These are phyloP conservation scores for Saccostrea glomerata DNA, from an alignment of 1,140 invertebrate genomes.

Conservation along the genomic window DNA sequence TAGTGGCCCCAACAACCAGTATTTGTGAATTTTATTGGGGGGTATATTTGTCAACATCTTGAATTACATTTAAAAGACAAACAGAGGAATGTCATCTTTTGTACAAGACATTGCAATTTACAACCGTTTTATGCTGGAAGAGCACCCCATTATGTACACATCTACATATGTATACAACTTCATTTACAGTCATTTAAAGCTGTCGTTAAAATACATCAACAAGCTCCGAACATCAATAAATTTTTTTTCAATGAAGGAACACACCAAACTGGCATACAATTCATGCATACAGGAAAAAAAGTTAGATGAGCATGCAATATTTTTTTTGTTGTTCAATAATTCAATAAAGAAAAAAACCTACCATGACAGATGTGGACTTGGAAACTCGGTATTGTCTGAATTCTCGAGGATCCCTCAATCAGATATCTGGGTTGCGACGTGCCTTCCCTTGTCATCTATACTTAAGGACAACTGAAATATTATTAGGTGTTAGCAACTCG, in stretches of 20 bases:
- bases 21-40: slow-evolving; percentile 4
- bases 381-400: not conserved
- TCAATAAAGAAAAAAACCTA: not conserved
- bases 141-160: not conserved
- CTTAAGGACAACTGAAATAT: not conserved
- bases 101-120: not conserved
- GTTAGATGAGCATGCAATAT: not conserved
- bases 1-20: slow-evolving; percentile 8
- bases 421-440: not conserved
- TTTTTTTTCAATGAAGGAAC: not conserved
- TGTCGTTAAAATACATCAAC: not conserved
- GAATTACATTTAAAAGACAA: slow-evolving; percentile 32
- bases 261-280: not conserved
- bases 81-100: slow-evolving; percentile 7
- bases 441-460: not conserved
- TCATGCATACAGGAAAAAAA: not conserved
- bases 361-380: not conserved
- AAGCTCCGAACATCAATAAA: not conserved
- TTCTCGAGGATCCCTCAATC: not conserved
- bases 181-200: slow-evolving; percentile 32
- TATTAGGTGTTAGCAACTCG: not conserved
- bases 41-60: slow-evolving; percentile 33
- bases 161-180: slow-evolving; percentile 16
- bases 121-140: not conserved
- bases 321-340: slow-evolving; percentile 5